Base-by-base conservation (phyloP, 2,797 vertebrate genomes). In the Enteromius paludinosus region DNA sequence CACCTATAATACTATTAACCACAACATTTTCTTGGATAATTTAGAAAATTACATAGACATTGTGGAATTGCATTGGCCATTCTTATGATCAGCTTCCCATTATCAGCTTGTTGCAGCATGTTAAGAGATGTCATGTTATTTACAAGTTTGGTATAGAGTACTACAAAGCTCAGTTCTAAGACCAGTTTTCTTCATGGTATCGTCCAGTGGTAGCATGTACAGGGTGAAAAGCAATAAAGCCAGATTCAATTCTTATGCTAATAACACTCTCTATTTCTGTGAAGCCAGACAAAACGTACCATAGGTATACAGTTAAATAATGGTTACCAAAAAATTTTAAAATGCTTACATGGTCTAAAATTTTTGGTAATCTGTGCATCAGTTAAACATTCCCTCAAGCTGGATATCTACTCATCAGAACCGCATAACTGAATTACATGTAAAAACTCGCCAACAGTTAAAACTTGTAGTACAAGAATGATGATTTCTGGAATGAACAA, bases 401-500 rank as follows among this genome's bases (percentile, higher is more conserved):
- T 61, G 73, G 35, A 9, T 28, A 75, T 43, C 54, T 61, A 75
- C 14, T 15, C 12, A 43, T 56, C 30, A 61, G 20, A 41, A 11
- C 4, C 11, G 2, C 15, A 12, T 43, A 38, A 25, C 52, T 25
- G 35, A 17, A 75, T 75, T 75, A 61, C n/a, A 75, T 75, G 35
- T 43, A 61, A 61, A 61, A 61, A 61, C 71, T 56, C 2, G 12
- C 12, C 30, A 17, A 23, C 20, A 35, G 71, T 38, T 35, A 23
- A n/a, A 54, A 56, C 33, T 56, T 3, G 6, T 28, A 11, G 14
- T 59, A 41, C 33, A 14, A 61, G 18, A 43, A 41, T 41, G 33
- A 25, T 75, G n/a, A 75, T 75, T 59, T 59, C 72, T 74, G 33
- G 30, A 54, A 30, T 4, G 23, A 35, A 75, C 73, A 61, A 61